Evolutionary conservation across 1,140 invertebrate genomes (phyloP), one percentile per base, ranked within the genome.

Genomic region (Wasmannia auropunctata): DNA sequence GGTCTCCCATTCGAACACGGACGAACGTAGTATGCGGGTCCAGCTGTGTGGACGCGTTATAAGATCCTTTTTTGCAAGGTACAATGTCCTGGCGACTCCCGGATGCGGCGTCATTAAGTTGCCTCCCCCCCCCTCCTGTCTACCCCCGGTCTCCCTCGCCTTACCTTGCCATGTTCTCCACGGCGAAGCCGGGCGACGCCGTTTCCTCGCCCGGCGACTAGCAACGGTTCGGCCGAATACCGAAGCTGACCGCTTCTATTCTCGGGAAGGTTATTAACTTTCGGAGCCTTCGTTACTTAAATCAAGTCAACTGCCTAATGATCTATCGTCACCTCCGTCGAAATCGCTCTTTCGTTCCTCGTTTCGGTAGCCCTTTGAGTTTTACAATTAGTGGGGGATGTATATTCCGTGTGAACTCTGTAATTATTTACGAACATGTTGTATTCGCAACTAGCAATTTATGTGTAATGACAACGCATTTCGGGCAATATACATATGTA

Each of bases 71-170:
- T 93, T 93, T 91, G 90, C 88, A 70, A 75, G 86, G 90, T 87
- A 91, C 87, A 88, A 91, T 92, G 92, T 93, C 92, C 92, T 92
- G 90, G 80, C 90, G 86, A 91, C 90, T 92, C 92, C 93, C 93
- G 93, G 92, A 94, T 94, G 92, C 91, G 86, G 90, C 91, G 88
- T 94, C 93, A 94, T 94, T 94, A 94, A 91, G 88, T 86, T 81
- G 72, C 83, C 75, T 40, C 49, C 62, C 43, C 43, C 62, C 67
- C 31, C 25, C 69, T 37, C 37, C 56, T 60, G 62, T 84, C 74
- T 70, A 31, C 37, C 63, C 40, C 51, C 28, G 62, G 46, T 54
- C 43, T n/a, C 40, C 56, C 72, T 76, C 58, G 65, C 14, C 72
- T 54, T 67, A 69, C 56, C 62, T 65, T 43, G 28, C 31, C 51